Evolutionary conservation across 2,888 invertebrate species (phyloP), one percentile per base, ranked within the genome.

Genomic region (Chamaedrilus cognettii): DNA sequence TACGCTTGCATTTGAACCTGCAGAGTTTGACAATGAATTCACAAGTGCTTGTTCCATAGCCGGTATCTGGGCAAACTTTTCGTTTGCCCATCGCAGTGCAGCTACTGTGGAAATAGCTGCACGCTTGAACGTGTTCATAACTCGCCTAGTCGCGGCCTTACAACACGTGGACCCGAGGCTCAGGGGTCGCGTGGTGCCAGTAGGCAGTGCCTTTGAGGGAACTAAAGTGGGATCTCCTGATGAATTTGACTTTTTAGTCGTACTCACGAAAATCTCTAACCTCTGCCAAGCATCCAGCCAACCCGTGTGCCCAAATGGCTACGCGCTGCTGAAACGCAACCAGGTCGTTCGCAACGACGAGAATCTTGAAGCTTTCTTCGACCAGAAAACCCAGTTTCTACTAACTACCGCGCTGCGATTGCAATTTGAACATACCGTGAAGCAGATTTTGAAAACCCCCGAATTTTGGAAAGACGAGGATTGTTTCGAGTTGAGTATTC

Each of bases 191-290:
- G 15, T 31, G 26, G 55, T 55, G 15, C 23, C 31, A 55, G 31
- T 55, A 1, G 55, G 55, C 28, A 55, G 55, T 19, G 55, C 55
- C 55, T 55, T 55, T 23, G 55, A 55, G 31, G 55, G 31, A 26
- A 55, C 55, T 28, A 55, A 55, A 19, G 31, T 19, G 19, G 15
- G 31, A 19, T 55, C 15, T 3, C 28, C 55, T 19, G 55, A 55
- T n/a, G 55, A 55, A 55, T 55, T 55, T 19, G 55, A 55, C 55
- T 55, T 55, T 4, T 4, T 30, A 30, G 19, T 26, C 23, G 55
- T 55, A 30, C 55, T 55, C 28, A 55, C 55, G 28, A 55, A 26
- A 31, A 30, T 55, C 55, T 30, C 2, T 19, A 55, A 55, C 11
- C 2, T 26, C 30, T 55, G 55, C 55, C 19, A 55, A n/a, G 55